These are phyloP conservation scores for Hemicordylus capensis DNA, from an alignment of 2,113 vertebrate species.

Conservation along the genomic window DNA sequence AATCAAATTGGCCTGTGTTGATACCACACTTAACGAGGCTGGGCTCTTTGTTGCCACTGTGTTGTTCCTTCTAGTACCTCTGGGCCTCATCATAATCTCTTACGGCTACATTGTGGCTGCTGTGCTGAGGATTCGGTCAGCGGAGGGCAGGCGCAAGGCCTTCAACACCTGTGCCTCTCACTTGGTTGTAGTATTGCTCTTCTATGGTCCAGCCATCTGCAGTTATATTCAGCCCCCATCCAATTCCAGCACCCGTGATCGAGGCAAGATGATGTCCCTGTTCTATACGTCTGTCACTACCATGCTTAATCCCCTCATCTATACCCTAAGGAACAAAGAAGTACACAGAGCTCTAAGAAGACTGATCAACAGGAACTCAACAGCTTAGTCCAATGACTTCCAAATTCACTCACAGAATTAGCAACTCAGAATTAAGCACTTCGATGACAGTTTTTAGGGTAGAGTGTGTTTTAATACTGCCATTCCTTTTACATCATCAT, in stretches of 20 bases:
- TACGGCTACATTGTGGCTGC: constrained; percentile 16
- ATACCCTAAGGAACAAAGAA: constrained; percentile 53
- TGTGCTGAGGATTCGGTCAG: constrained; percentile 19
- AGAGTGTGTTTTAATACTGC: too few species aligned
- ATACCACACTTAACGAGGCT: constrained; percentile 25
- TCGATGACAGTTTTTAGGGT: too few species aligned
- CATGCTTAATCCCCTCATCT: constrained; percentile 53
- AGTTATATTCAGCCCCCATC: constrained; percentile 26
- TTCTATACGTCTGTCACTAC: constrained; percentile 38
- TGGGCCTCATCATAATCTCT: constrained; percentile 19
- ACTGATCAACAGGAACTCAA: background rate
- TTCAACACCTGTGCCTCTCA: constrained; percentile 35
- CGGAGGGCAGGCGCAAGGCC: constrained; percentile 1
- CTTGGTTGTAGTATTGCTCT: constrained; percentile 16
- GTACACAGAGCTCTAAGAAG: background rate
- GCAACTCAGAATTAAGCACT: too few species aligned
- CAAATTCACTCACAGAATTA: background rate
- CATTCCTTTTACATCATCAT: too few species aligned
- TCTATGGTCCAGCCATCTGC: constrained; percentile 28
- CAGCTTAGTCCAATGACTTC: background rate
- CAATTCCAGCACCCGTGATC: background rate
- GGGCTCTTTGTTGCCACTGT: background rate
- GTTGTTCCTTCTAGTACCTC: constrained; percentile 6
- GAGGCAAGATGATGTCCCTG: constrained; percentile 28
- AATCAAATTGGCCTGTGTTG: constrained; percentile 37